Evolutionary conservation across 2,888 invertebrate genomes (phyloP).

Genomic region (Ceramica pisi): DNA sequence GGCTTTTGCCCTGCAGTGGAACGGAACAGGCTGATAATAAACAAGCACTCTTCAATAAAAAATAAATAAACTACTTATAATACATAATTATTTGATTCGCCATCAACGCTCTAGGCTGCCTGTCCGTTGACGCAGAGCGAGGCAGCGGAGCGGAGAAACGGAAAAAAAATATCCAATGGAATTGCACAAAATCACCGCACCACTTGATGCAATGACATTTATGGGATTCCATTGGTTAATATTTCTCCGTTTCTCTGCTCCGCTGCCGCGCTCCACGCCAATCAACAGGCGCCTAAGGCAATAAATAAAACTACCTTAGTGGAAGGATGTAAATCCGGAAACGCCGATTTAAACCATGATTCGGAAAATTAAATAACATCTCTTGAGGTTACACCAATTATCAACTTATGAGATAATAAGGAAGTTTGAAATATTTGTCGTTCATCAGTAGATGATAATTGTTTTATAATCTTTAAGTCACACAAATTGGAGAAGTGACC

Average conservation of each 20-base stretch:
- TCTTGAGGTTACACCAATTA: background rate
- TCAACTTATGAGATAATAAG: slow-evolving; percentile 24
- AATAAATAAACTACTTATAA: background rate
- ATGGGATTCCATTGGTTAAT: too few relatives aligned
- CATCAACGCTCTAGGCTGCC: background rate
- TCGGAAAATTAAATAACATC: background rate
- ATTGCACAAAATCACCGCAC: too few relatives aligned
- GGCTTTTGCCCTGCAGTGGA: background rate
- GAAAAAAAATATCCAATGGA: too few relatives aligned
- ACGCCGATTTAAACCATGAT: background rate
- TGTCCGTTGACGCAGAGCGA: too few relatives aligned
- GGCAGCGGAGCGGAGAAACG: too few relatives aligned
- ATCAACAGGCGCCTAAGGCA: too few relatives aligned
- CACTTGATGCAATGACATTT: too few relatives aligned
- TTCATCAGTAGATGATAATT: slow-evolving; percentile 6
- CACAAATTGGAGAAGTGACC: background rate
- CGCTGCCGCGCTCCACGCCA: too few relatives aligned
- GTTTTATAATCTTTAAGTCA: background rate
- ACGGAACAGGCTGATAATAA: background rate
- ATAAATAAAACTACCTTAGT: background rate
- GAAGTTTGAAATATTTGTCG: slow-evolving; percentile 28
- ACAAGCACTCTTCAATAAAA: too few relatives aligned
- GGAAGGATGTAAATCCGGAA: slow-evolving; percentile 10
- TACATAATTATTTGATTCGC: background rate
- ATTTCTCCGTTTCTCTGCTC: too few relatives aligned